Percentiles rank a stretch among this genome's conserved stretches.
phyloP scores from a whole-genome alignment of 2,888 invertebrate species.

The Stictocephala bisonia region DNA sequence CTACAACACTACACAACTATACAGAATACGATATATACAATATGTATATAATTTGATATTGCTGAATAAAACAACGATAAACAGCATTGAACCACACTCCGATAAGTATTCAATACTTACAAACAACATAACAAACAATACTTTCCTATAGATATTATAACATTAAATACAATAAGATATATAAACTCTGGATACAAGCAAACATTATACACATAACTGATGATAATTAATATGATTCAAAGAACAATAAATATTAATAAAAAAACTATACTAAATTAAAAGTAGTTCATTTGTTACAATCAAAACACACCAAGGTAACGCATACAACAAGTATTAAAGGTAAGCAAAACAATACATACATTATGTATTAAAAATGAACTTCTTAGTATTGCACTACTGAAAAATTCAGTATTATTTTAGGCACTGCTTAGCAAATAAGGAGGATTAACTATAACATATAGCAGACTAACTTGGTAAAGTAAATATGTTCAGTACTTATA shows the following conservation, averaged over 20 bases:
- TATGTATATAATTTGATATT: not conserved
- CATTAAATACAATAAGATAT: slow-evolving; percentile 29
- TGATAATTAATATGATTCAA: slow-evolving; percentile 21
- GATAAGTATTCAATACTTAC: slow-evolving; percentile 32
- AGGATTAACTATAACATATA: too few relatives aligned
- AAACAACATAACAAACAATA: slow-evolving; percentile 35
- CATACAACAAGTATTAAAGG: slow-evolving; percentile 32
- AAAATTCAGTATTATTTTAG: slow-evolving; percentile 20
- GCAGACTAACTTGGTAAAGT: too few relatives aligned
- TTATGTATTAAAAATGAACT: not conserved
- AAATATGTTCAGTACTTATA: too few relatives aligned
- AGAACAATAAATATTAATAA: slow-evolving; percentile 37
- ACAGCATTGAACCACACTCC: slow-evolving; percentile 11
- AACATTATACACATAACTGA: slow-evolving; percentile 29
- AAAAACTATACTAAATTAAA: slow-evolving; percentile 22
- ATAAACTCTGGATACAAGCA: slow-evolving; percentile 40
- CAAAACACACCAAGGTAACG: slow-evolving; percentile 33
- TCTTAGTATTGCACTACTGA: slow-evolving; percentile 36
- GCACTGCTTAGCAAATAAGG: too few relatives aligned
- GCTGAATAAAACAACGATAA: not conserved
- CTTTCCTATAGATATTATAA: slow-evolving; percentile 30
- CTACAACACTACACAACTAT: not conserved
- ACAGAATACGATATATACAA: not conserved
- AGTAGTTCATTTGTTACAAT: slow-evolving; percentile 21
- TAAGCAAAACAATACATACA: slow-evolving; percentile 9